Evolutionary conservation across 1,140 invertebrate genomes (phyloP).

Genomic region (Catajapyx aquilonaris): DNA sequence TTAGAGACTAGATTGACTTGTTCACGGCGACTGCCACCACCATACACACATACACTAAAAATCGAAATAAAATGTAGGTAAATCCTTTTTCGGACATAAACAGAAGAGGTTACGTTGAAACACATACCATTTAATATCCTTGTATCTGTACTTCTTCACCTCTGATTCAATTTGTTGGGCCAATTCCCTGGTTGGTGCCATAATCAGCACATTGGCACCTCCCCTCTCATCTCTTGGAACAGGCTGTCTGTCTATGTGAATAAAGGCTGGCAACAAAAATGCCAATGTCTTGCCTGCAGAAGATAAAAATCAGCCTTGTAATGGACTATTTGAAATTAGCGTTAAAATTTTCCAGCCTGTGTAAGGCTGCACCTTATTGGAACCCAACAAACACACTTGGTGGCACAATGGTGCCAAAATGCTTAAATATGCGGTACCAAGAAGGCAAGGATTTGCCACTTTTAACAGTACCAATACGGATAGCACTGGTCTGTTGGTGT

Average conservation of each 20-base stretch:
- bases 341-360: too few relatives aligned
- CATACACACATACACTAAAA: conserved; percentile 59
- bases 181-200: conserved; percentile 77
- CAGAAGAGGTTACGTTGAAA: not conserved
- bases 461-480: too few relatives aligned
- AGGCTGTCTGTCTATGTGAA: conserved; percentile 65
- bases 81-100: not conserved
- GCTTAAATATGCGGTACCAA: too few relatives aligned
- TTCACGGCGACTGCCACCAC: conserved; percentile 49
- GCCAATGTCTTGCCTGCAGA: conserved; percentile 72
- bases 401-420: too few relatives aligned
- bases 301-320: too few relatives aligned
- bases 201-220: conserved; percentile 64
- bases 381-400: too few relatives aligned
- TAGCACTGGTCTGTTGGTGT: too few relatives aligned
- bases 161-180: conserved; percentile 80
- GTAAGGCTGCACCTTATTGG: too few relatives aligned
- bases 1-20: conserved; percentile 46
- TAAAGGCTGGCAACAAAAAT: conserved; percentile 71
- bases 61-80: conserved; percentile 1
- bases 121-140: conserved; percentile 50
- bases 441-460: too few relatives aligned
- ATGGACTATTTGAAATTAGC: too few relatives aligned
- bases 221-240: conserved; percentile 37
- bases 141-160: conserved; percentile 66